phyloP scores from a whole-genome alignment of 2,888 invertebrate genomes.

The Cremastinae sp. region DNA sequence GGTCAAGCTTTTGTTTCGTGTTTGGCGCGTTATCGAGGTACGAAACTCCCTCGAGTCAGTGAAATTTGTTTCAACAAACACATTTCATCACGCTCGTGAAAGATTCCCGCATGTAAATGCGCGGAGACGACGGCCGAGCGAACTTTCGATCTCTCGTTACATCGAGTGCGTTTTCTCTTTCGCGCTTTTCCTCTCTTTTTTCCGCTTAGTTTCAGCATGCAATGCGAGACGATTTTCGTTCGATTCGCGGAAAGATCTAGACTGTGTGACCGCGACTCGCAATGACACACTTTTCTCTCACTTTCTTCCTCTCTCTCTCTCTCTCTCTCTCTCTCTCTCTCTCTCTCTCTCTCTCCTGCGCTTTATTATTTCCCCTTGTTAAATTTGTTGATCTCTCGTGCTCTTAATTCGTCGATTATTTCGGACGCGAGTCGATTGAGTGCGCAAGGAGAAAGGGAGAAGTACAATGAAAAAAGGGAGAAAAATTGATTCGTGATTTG shows the following conservation, averaged over 20 bases:
- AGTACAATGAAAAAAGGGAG: constrained; percentile 19
- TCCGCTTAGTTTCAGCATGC: constrained; percentile 39
- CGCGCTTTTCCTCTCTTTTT: constrained; percentile 28
- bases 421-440: constrained; percentile 29
- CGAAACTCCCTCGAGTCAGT: too few species aligned
- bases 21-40: too few species aligned
- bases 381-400: constrained; percentile 21
- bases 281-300: constrained; percentile 17
- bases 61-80: too few species aligned
- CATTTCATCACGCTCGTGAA: too few species aligned
- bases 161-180: not conserved
- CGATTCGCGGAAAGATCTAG: constrained; percentile 26
- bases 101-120: too few species aligned
- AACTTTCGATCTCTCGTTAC: too few species aligned
- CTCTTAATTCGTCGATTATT: constrained; percentile 50
- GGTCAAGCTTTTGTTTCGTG: too few species aligned
- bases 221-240: constrained; percentile 2
- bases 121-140: too few species aligned
- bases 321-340: not conserved
- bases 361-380: constrained; percentile 7
- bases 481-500: constrained; percentile 50
- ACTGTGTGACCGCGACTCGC: constrained; percentile 43
- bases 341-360: too few species aligned
- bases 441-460: constrained; percentile 26
- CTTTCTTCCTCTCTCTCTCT: constrained; percentile 5